These are phyloP conservation scores for Hydroisotoma schaefferi DNA, from an alignment of 2,888 invertebrate species.

Conservation along the genomic window DNA sequence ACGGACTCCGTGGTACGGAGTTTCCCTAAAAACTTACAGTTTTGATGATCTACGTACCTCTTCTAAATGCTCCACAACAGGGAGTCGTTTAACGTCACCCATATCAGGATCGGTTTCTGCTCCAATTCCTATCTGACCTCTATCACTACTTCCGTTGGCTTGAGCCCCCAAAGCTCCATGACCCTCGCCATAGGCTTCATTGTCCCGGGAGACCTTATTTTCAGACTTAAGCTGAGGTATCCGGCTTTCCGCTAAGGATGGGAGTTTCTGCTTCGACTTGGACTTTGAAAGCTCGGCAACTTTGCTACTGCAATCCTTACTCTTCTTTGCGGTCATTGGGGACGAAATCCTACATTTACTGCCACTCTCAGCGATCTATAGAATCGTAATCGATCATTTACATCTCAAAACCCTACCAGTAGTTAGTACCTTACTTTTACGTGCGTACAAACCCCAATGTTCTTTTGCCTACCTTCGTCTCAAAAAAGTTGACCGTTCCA, in stretches of 20 bases:
- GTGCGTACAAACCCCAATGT: not conserved
- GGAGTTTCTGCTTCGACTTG: not conserved
- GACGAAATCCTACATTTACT: not conserved
- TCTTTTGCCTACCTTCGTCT: constrained; percentile 1
- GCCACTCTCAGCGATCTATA: not conserved
- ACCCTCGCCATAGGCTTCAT: too few relatives aligned
- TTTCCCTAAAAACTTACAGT: too few relatives aligned
- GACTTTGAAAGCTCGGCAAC: not conserved
- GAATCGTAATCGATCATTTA: not conserved
- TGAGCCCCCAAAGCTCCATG: too few relatives aligned
- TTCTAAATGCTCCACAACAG: too few relatives aligned
- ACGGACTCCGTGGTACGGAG: too few relatives aligned
- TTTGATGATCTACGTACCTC: too few relatives aligned
- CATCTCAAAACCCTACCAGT: not conserved
- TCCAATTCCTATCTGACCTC: too few relatives aligned
- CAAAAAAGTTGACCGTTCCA: constrained; percentile 5
- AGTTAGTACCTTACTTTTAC: not conserved
- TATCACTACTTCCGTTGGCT: too few relatives aligned
- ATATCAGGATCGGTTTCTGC: too few relatives aligned
- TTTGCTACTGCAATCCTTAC: not conserved
- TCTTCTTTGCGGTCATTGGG: not conserved
- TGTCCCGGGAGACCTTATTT: too few relatives aligned
- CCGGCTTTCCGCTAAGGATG: not conserved
- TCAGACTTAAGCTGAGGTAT: too few relatives aligned
- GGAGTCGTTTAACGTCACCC: too few relatives aligned